Evolutionary conservation across 2,797 vertebrate species (phyloP).

Genomic region (Myotis vivesi): DNA sequence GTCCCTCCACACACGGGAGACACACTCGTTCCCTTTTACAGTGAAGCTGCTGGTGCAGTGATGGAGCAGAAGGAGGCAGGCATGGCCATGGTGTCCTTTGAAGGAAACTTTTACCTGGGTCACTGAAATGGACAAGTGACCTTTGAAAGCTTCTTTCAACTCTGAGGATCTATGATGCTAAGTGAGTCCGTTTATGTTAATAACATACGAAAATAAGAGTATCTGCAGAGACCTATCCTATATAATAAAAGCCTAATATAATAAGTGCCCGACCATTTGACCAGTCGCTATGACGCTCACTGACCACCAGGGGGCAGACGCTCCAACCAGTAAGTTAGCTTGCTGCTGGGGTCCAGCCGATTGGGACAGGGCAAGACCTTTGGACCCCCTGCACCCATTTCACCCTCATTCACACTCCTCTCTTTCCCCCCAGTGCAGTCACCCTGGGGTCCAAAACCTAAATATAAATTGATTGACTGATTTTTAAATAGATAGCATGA

Average conservation of each 20-base stretch:
- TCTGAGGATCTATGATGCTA: background rate
- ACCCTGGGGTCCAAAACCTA: background rate
- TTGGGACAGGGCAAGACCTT: too few species aligned
- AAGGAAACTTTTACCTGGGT: background rate
- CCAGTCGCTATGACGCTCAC: too few species aligned
- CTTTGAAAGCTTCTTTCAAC: background rate
- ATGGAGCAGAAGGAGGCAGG: background rate
- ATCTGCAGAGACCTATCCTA: background rate
- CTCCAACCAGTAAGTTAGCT: too few species aligned
- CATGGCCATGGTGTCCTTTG: background rate
- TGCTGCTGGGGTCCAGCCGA: too few species aligned
- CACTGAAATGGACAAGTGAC: background rate
- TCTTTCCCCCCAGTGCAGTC: background rate
- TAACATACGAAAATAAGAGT: background rate
- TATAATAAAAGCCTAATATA: too few species aligned
- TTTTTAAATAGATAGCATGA: background rate
- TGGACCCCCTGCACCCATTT: background rate
- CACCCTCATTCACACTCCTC: background rate
- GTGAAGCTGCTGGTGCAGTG: background rate
- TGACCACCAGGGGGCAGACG: too few species aligned
- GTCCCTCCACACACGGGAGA: background rate
- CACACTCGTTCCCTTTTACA: background rate
- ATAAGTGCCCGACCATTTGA: too few species aligned
- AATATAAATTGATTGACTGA: background rate
- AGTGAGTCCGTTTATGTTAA: background rate